These are phyloP conservation scores for Merodon equestris DNA, from an alignment of 2,888 invertebrate species.

Conservation along the genomic window DNA sequence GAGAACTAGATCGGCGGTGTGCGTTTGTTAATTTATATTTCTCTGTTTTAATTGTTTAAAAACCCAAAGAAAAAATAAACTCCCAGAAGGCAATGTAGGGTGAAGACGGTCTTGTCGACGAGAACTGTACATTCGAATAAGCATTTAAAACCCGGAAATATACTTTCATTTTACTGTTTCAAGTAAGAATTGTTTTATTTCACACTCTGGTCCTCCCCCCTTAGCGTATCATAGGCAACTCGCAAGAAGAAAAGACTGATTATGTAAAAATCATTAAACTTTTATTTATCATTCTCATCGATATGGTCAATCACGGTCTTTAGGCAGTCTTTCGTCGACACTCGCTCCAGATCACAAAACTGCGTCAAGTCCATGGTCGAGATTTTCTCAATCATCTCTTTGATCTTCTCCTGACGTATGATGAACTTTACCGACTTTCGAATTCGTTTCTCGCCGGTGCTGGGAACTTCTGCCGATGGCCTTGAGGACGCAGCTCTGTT, in stretches of 20 bases:
- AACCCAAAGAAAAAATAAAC: constrained; percentile 50
- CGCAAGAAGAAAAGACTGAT: neutral
- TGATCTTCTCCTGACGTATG: constrained; percentile 78
- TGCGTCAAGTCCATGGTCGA: constrained; percentile 79
- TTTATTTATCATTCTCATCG: constrained; percentile 74
- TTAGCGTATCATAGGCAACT: no score
- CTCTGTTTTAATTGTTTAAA: constrained; percentile 71
- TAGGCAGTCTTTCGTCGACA: constrained; percentile 80
- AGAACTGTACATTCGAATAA: constrained; percentile 53
- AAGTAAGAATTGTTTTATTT: constrained; percentile 21
- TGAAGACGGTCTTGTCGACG: no score
- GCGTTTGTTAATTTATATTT: constrained; percentile 70
- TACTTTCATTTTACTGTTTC: constrained; percentile 66
- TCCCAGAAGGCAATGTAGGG: constrained; percentile 22
- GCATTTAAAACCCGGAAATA: constrained; percentile 77
- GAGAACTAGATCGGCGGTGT: constrained; percentile 69
- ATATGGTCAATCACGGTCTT: constrained; percentile 79
- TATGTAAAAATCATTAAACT: constrained; percentile 3
- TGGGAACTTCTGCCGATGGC: no score
- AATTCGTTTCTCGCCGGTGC: constrained; percentile 65
- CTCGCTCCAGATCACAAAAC: constrained; percentile 79
- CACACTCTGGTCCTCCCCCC: no score
- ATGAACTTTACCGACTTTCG: constrained; percentile 75
- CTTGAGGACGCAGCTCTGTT: constrained; percentile 48
- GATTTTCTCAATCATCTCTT: constrained; percentile 79